phyloP scores from a whole-genome alignment of 2,797 vertebrate genomes.

The Columba guinea region DNA sequence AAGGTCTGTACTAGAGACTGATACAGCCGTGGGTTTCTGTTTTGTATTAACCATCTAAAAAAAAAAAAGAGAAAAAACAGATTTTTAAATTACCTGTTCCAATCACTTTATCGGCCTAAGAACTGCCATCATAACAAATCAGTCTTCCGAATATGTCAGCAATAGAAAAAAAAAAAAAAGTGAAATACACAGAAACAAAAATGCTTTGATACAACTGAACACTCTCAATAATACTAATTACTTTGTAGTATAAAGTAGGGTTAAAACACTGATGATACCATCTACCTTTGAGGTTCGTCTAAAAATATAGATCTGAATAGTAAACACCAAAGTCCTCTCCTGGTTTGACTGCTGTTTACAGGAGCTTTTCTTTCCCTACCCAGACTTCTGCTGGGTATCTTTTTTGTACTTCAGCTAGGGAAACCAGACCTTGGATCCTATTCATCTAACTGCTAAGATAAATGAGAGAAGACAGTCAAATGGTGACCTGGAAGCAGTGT shows the following conservation, averaged over 20 bases:
- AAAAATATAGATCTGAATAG: neutral
- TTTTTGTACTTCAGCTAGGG: neutral
- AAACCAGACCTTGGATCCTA: neutral
- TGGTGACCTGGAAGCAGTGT: neutral
- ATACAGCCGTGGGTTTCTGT: neutral
- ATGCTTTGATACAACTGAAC: neutral
- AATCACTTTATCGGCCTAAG: neutral
- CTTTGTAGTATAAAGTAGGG: too few relatives aligned
- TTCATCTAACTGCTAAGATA: neutral
- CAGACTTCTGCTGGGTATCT: neutral
- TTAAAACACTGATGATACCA: neutral
- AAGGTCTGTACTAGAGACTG: neutral
- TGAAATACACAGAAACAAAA: neutral
- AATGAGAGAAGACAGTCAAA: neutral
- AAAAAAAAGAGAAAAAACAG: neutral
- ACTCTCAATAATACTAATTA: neutral
- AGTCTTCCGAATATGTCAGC: neutral
- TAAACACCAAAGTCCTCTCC: neutral
- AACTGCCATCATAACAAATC: neutral
- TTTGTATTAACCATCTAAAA: neutral
- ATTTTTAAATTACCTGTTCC: neutral
- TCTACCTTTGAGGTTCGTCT: neutral
- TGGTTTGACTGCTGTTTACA: neutral
- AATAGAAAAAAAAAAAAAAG: neutral
- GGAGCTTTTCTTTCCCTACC: neutral